Evolutionary conservation across 2,113 vertebrate genomes (phyloP).

Genomic region (Struthio camelus): DNA sequence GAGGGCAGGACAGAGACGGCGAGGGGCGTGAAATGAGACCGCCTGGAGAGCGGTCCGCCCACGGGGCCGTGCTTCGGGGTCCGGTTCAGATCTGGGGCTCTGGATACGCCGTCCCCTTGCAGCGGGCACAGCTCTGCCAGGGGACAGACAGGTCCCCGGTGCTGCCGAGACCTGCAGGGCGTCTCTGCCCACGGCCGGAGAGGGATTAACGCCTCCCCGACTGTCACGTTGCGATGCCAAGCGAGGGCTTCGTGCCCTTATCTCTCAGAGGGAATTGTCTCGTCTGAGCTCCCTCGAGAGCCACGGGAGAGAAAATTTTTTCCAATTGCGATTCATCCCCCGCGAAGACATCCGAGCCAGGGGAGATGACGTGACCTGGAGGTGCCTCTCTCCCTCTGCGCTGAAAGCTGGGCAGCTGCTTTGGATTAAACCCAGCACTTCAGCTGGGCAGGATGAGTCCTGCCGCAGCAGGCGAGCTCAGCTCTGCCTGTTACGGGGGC

Average conservation of each 20-base stretch:
- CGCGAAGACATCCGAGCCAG: no score
- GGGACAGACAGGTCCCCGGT: no score
- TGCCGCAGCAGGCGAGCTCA: rapidly evolving
- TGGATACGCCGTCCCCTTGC: rapidly evolving
- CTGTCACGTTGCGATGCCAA: rapidly evolving
- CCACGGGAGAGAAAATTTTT: rapidly evolving
- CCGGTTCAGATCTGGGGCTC: neutral
- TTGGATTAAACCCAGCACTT: neutral
- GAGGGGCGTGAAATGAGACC: no score
- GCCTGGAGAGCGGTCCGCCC: no score
- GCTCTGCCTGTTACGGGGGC: rapidly evolving
- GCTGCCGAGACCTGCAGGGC: neutral
- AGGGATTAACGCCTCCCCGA: rapidly evolving
- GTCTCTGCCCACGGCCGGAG: no score
- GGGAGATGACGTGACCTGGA: rapidly evolving
- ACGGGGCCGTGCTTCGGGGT: no score
- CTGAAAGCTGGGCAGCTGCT: neutral
- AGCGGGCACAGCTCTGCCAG: neutral
- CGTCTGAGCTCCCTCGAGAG: neutral
- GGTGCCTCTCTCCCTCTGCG: neutral
- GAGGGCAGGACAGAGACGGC: neutral
- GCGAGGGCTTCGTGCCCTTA: neutral
- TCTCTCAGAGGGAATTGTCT: rapidly evolving
- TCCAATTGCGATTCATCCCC: rapidly evolving
- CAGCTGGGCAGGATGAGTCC: neutral